Base-by-base conservation (phyloP, 2,888 invertebrate genomes). In the Machimus rusticus region DNA sequence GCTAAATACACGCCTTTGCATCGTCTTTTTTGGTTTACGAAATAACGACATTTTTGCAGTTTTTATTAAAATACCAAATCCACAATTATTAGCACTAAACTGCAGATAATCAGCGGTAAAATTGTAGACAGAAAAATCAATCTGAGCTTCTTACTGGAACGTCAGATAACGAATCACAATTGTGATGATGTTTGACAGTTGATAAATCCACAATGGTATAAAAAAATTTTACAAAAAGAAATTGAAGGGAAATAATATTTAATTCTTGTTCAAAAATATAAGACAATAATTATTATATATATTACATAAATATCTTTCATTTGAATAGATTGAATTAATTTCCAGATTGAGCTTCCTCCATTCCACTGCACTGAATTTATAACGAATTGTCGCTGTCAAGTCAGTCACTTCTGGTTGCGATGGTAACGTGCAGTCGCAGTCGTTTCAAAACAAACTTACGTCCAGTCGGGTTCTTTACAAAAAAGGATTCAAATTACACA, bases 21-120 rank as follows among this genome's bases (percentile, higher is more conserved):
- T 96, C 91, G 95, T 96, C 91, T 97, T 96, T 91, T 95, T 96
- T 0, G 98, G 98, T 93, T 98, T 98, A 90, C 96, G 96, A 93
- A 98, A 98, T 89, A 97, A 92, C 87, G 97, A 96, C 97, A 97
- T 97, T 90, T 90, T 92, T 31, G 14, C 9, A 6, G 76, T 43
- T 87, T 55, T 76, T 46, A 19, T 74, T n/a, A 28, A 4, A 1
- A 31, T 28, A n/a, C 5, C 23, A 46, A 14, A 85, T 31, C 66
- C 14, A 66, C 12, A 66, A 66, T 66, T 66, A 23, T 12, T 66
- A 66, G 66, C 23, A 66, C 66, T 66, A 8, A 66, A 66, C 12
- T 9, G 28, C 1, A 28, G 3, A 23, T 28, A 55, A 55, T 34
- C 34, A 51, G n/a, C 55, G 31, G 2, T 28, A 82, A 39, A 39